Base-by-base conservation (phyloP, 2,888 invertebrate genomes). In the Bombylius discolor region DNA sequence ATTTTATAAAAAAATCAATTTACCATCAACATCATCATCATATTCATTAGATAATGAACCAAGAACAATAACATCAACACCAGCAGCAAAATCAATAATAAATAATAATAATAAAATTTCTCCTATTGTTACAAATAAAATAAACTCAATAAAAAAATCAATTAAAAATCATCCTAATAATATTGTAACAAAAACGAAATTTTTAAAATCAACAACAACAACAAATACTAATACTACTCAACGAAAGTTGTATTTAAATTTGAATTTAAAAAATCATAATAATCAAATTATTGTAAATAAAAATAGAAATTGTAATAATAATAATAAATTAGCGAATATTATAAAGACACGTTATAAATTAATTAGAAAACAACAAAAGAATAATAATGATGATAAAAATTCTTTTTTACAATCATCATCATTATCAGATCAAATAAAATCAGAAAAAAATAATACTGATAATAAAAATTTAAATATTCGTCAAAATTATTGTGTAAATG, bases 1-100 rank as follows among this genome's bases (percentile, higher is more conserved):
- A 49, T 52, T 49, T 39, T 56, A 56, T 52, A 59, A 56, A n/a
- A 46, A 49, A 53, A 50, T 36, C 36, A 55, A 51, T 42, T 51
- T 39, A 8, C 6, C 36, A 11, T 11, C 39, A 42, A 3, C 39
- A 42, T 11, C 39, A 42, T 11, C 11, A 42, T 11, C 23, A 23
- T 23, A 2, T 23, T 23, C 3, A 23, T 23, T 23, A 23, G 23
- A 23, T 23, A 3, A 23, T 23, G 23, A 23, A 23, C 1, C 1
- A 23, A 23, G 2, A 23, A 23, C 23, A 23, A 23, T 23, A 23
- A 23, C 23, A 23, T 23, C 7, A 42, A 1, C 39, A 42, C 4
- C 39, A 42, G 8, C 11, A 42, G 8, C 39, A 11, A 42, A 8
- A 11, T 11, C 39, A 42, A 42, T 36, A 36, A 36, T 36, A 8